Evolutionary conservation across 2,888 invertebrate genomes (phyloP).

Genomic region (Acrobasis repandana): DNA sequence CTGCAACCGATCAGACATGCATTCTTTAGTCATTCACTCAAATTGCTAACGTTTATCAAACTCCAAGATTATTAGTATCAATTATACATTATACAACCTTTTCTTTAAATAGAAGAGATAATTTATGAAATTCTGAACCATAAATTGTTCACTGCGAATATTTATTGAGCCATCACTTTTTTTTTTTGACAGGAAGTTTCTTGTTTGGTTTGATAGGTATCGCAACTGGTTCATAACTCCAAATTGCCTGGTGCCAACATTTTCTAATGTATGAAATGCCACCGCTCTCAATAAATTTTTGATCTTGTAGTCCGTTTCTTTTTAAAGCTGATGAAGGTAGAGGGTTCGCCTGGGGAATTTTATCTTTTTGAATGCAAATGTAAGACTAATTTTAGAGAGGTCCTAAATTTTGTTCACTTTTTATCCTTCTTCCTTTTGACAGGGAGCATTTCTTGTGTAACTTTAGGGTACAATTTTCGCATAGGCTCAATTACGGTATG

Average conservation of each 20-base stretch:
- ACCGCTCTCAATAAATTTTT: slow-evolving; percentile 62
- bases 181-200: slow-evolving; percentile 59
- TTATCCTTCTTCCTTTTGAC: slow-evolving; percentile 58
- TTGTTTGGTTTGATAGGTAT: slow-evolving; percentile 63
- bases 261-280: slow-evolving; percentile 68
- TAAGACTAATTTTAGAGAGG: neutral
- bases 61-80: neutral
- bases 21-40: slow-evolving; percentile 45
- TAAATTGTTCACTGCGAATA: slow-evolving; percentile 1
- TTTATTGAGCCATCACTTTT: slow-evolving; percentile 54
- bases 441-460: slow-evolving; percentile 62
- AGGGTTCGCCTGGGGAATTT: slow-evolving; percentile 57
- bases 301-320: slow-evolving; percentile 73
- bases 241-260: slow-evolving; percentile 57
- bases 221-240: slow-evolving; percentile 54
- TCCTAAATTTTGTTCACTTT: slow-evolving; percentile 33
- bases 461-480: slow-evolving; percentile 50
- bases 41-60: neutral
- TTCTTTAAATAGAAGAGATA: neutral
- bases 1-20: slow-evolving; percentile 69
- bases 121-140: neutral
- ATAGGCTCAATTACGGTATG: slow-evolving; percentile 61
- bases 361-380: slow-evolving; percentile 4
- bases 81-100: neutral
- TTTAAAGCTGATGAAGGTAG: slow-evolving; percentile 70